Conservation (phyloP, 2,888 invertebrate genomes). For the Drosophila limbata region DNA sequence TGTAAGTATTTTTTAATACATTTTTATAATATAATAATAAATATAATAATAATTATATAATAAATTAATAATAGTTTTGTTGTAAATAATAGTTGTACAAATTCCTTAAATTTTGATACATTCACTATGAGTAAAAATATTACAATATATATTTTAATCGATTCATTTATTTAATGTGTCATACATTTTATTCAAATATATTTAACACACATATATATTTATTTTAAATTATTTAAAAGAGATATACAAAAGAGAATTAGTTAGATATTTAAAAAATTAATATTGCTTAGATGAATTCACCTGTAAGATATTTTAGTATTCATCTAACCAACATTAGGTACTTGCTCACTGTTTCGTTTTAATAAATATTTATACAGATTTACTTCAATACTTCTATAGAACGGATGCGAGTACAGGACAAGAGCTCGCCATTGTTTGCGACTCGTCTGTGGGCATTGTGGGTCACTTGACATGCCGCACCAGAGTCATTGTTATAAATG, state of each 20-base stretch:
- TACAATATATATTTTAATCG: too few species aligned
- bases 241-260: too few species aligned
- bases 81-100: too few species aligned
- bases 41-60: too few species aligned
- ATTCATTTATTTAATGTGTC: too few species aligned
- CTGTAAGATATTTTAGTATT: neutral
- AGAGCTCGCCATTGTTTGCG: slow-evolving; percentile 39
- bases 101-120: too few species aligned
- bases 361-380: slow-evolving; percentile 59
- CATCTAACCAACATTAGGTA: neutral
- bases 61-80: too few species aligned
- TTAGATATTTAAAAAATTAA: neutral
- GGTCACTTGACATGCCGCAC: slow-evolving; percentile 57
- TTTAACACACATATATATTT: too few species aligned
- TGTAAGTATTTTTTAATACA: neutral
- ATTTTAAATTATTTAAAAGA: too few species aligned
- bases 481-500: slow-evolving; percentile 60
- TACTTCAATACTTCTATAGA: slow-evolving; percentile 2
- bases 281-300: neutral
- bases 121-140: too few species aligned
- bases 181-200: too few species aligned
- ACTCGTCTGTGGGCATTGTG: slow-evolving; percentile 38
- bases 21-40: neutral
- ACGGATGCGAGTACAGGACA: neutral
- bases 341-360: slow-evolving; percentile 24